These are phyloP conservation scores for Anaspis maculata DNA, from an alignment of 2,888 invertebrate species.

Conservation along the genomic window DNA sequence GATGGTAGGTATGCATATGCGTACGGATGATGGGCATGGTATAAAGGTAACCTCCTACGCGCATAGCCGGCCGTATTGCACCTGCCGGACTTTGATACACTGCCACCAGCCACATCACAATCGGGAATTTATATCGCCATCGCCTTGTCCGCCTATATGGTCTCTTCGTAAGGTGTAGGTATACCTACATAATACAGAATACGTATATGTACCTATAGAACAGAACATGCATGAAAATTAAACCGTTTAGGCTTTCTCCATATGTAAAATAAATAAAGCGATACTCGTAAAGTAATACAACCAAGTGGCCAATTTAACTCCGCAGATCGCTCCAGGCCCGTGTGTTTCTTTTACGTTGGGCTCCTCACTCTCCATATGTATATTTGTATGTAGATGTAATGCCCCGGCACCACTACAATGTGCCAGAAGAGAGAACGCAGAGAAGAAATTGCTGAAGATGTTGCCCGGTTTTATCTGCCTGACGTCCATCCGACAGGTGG, in stretches of 20 bases:
- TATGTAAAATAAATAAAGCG: conserved; percentile 13
- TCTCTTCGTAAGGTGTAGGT: too few species aligned
- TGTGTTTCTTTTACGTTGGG: too few species aligned
- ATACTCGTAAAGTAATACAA: conserved; percentile 11
- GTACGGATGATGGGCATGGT: too few species aligned
- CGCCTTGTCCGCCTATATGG: too few species aligned
- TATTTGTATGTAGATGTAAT: too few species aligned
- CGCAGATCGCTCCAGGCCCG: conserved; percentile 10
- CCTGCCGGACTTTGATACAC: conserved; percentile 17
- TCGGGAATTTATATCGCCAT: conserved; percentile 23
- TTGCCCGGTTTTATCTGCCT: conserved; percentile 12
- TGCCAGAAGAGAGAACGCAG: too few species aligned
- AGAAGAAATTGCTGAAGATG: conserved; percentile 13
- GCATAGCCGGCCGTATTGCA: conserved; percentile 22
- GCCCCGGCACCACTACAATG: too few species aligned
- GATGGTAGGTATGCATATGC: too few species aligned
- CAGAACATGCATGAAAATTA: conserved; percentile 7
- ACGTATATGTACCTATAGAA: conserved; percentile 1
- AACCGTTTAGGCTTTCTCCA: too few species aligned
- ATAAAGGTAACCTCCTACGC: too few species aligned
- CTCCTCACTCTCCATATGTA: too few species aligned
- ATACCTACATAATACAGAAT: conserved; percentile 11
- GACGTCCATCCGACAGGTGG: conserved; percentile 13
- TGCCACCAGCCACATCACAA: conserved; percentile 15
- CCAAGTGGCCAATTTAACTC: conserved; percentile 15